Evolutionary conservation across 2,797 vertebrate species (phyloP).

Genomic region (Dallia pectoralis): DNA sequence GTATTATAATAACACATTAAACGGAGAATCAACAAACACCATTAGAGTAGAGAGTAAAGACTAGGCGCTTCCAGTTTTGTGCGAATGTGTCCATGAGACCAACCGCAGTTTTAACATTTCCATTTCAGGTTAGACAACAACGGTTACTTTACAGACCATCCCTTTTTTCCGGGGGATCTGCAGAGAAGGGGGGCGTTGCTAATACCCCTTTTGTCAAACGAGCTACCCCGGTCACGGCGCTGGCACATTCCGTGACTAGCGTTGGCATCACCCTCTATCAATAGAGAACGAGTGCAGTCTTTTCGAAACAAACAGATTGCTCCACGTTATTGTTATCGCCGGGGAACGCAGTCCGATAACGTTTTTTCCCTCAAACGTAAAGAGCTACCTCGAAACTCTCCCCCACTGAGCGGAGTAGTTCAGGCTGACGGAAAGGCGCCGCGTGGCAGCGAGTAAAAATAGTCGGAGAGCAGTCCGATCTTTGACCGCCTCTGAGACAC

Average conservation of each 20-base stretch:
- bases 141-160: no score
- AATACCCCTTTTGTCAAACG: neutral
- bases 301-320: neutral
- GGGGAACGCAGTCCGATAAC: no score
- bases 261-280: neutral
- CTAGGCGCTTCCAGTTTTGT: neutral
- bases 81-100: neutral
- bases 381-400: neutral
- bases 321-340: neutral
- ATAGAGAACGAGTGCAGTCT: neutral
- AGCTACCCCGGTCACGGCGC: neutral
- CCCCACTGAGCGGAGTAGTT: conserved; percentile 44
- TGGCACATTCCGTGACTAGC: neutral
- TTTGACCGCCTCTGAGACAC: neutral
- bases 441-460: conserved; percentile 57
- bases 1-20: neutral
- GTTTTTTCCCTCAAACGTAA: neutral
- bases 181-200: neutral
- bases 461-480: conserved; percentile 39
- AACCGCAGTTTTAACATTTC: no score
- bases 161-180: no score
- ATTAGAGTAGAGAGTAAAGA: neutral
- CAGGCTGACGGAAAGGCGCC: conserved; percentile 48
- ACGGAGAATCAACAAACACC: neutral
- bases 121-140: no score